phyloP scores from a whole-genome alignment of 1,140 invertebrate species.

The Zophobas morio region DNA sequence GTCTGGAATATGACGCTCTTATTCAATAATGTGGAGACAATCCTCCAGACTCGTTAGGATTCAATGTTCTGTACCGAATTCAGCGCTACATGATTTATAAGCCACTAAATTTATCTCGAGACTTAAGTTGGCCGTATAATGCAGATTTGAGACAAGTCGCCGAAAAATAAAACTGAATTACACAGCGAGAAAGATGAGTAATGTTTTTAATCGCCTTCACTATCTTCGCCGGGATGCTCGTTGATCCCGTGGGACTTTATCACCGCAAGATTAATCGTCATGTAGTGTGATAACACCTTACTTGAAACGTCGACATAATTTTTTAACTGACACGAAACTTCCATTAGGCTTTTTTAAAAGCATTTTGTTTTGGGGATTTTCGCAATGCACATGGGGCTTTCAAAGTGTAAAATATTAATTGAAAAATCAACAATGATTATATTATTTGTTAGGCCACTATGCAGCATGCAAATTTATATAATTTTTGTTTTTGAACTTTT shows the following conservation, averaged over 20 bases:
- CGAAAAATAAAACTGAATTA: slow-evolving; percentile 38
- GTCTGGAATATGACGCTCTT: not conserved
- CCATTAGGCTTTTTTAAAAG: no score
- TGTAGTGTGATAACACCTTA: not conserved
- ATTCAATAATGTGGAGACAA: slow-evolving; percentile 22
- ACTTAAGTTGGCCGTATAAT: slow-evolving; percentile 38
- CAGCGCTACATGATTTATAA: slow-evolving; percentile 30
- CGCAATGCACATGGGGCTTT: no score
- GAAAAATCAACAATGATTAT: no score
- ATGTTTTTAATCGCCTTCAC: slow-evolving; percentile 30
- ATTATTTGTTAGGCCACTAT: no score
- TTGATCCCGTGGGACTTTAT: not conserved
- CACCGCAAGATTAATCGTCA: slow-evolving; percentile 12
- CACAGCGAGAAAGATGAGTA: slow-evolving; percentile 16
- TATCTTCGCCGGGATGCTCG: not conserved
- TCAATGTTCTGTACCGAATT: slow-evolving; percentile 23
- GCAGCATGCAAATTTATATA: no score
- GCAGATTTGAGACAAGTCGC: slow-evolving; percentile 36
- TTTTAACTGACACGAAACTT: no score
- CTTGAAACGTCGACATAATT: no score
- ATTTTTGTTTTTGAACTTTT: no score
- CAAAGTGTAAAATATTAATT: no score
- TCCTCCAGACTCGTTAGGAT: slow-evolving; percentile 24
- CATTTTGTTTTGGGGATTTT: no score
- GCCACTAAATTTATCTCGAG: slow-evolving; percentile 32